phyloP scores from a whole-genome alignment of 92 coral and sea anemone genomes.

The Palythoa grandiflora region DNA sequence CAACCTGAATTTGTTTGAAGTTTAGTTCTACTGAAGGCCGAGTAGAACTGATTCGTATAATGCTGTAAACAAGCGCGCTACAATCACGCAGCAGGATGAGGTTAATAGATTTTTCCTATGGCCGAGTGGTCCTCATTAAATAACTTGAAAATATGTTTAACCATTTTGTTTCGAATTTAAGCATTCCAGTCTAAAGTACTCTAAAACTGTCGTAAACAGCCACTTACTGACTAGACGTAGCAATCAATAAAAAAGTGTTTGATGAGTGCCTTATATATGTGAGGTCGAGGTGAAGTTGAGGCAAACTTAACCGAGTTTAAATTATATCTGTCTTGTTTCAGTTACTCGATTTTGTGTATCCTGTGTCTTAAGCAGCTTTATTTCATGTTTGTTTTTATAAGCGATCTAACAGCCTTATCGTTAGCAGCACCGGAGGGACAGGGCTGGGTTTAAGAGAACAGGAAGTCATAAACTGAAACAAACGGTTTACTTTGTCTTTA shows the following conservation, averaged over 20 bases:
- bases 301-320: too few species aligned
- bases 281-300: conserved; percentile 26
- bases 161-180: too few species aligned
- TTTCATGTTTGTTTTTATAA: background rate
- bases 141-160: too few species aligned
- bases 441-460: background rate
- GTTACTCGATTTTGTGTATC: background rate
- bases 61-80: too few species aligned
- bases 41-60: too few species aligned
- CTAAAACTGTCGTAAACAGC: background rate
- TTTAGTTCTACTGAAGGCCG: background rate
- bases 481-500: conserved; percentile 3
- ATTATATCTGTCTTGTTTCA: background rate
- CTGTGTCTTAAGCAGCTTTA: background rate
- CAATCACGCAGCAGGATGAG: too few species aligned
- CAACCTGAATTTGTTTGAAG: background rate
- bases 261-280: background rate
- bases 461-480: background rate
- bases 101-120: too few species aligned
- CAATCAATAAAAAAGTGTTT: background rate
- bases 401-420: background rate
- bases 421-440: too few species aligned
- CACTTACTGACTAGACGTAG: background rate
- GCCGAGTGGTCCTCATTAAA: too few species aligned
- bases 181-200: background rate